Evolutionary conservation across 1,140 invertebrate genomes (phyloP).

Genomic region (Drosophila parabipectinata): DNA sequence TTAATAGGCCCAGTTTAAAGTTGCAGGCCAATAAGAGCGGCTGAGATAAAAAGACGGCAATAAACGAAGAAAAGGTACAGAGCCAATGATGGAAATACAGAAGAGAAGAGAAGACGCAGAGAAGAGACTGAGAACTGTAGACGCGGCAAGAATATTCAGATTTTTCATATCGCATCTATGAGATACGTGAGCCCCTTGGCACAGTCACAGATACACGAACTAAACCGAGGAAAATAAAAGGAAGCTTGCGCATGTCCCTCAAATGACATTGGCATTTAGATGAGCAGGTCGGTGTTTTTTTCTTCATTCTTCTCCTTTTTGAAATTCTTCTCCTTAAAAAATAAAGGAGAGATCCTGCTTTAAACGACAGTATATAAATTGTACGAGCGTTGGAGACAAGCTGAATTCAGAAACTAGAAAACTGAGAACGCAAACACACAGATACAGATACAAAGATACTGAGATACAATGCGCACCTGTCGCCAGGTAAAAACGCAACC

Average conservation of each 20-base stretch:
- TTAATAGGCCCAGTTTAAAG: slow-evolving; percentile 54
- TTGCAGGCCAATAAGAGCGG: slow-evolving; percentile 46
- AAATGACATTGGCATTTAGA: slow-evolving; percentile 42
- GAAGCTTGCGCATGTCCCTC: slow-evolving; percentile 11
- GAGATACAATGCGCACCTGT: slow-evolving; percentile 49
- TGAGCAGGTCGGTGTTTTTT: background rate
- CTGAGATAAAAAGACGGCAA: slow-evolving; percentile 50
- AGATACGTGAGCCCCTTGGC: slow-evolving; percentile 45
- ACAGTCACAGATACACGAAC: slow-evolving; percentile 9
- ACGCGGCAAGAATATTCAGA: slow-evolving; percentile 30
- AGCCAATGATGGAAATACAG: slow-evolving; percentile 30
- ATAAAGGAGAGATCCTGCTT: slow-evolving; percentile 9
- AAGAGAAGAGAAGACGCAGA: background rate
- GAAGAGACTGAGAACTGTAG: slow-evolving; percentile 7
- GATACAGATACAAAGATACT: slow-evolving; percentile 5
- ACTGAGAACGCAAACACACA: slow-evolving; percentile 6
- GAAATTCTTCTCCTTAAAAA: background rate
- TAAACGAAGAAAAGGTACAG: slow-evolving; percentile 33
- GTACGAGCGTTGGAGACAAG: slow-evolving; percentile 19
- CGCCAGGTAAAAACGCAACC: slow-evolving; percentile 61
- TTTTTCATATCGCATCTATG: slow-evolving; percentile 49
- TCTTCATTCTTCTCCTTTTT: background rate
- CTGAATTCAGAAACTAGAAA: slow-evolving; percentile 55
- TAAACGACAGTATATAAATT: slow-evolving; percentile 24
- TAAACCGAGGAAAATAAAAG: background rate